Evolutionary conservation across 2,113 vertebrate species (phyloP).

Genomic region (Ia io): DNA sequence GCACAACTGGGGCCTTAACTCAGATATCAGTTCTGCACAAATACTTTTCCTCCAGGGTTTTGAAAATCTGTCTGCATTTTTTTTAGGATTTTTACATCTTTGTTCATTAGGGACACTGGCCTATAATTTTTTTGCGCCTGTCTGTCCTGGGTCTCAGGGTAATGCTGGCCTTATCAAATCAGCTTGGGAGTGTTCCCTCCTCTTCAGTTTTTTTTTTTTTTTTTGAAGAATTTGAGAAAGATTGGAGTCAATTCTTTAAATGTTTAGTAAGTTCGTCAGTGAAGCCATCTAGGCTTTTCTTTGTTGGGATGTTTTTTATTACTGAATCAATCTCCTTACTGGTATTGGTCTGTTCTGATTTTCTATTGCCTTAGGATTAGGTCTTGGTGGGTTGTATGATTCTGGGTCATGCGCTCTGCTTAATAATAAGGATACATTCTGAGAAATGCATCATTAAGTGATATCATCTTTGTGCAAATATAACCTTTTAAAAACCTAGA

Average conservation of each 20-base stretch:
- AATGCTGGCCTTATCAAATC: not conserved
- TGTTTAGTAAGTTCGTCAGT: not conserved
- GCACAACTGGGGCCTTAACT: not conserved
- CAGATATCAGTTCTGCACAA: not conserved
- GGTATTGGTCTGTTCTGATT: not conserved
- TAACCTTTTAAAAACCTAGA: not conserved
- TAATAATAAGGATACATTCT: not conserved
- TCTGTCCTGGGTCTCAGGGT: not conserved
- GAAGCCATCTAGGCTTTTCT: not conserved
- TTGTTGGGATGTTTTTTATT: not conserved
- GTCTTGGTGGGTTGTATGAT: not conserved
- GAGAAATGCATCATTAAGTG: not conserved
- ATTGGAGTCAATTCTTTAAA: not conserved
- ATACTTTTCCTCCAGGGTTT: not conserved
- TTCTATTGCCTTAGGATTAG: not conserved
- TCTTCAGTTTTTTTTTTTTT: not conserved
- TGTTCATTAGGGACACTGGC: not conserved
- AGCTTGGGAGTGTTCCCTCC: not conserved
- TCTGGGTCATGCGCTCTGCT: not conserved
- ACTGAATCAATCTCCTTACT: not conserved
- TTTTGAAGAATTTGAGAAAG: not conserved
- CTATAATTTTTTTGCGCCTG: not conserved
- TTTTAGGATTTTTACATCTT: not conserved
- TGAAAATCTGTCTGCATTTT: not conserved
- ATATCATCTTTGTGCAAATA: not conserved